A percentile compares a stretch with the other conserved stretches of the same genome.
phyloP scores from a whole-genome alignment of 2,797 vertebrate genomes.

The Notamacropus eugenii region DNA sequence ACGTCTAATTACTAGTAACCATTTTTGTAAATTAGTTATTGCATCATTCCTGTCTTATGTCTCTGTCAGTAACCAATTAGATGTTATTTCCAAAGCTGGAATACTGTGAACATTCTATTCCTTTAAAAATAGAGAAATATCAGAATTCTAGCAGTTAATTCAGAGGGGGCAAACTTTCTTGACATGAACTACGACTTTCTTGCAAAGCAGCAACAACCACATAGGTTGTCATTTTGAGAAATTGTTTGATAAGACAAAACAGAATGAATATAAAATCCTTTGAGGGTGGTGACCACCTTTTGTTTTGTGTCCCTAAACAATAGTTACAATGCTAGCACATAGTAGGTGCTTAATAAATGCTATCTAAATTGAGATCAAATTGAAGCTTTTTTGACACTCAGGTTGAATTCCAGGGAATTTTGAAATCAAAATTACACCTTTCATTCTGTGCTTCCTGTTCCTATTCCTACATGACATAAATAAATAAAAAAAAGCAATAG shows the following conservation, averaged over 20 bases:
- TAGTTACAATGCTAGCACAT: not conserved
- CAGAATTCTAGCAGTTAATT: not conserved
- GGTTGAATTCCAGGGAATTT: not conserved
- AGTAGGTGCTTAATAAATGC: not conserved
- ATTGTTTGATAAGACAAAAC: not conserved
- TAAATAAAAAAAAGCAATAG: not conserved
- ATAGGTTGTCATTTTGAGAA: not conserved
- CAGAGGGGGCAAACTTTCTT: not conserved
- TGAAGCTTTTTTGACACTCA: not conserved
- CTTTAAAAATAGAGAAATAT: not conserved
- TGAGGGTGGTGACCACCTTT: not conserved
- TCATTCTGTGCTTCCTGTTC: not conserved
- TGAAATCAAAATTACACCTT: not conserved
- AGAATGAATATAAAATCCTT: not conserved
- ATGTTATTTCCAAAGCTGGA: not conserved
- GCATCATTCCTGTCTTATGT: not conserved
- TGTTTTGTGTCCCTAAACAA: not conserved
- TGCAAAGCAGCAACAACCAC: not conserved
- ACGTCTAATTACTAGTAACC: not conserved
- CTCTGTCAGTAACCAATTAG: not conserved
- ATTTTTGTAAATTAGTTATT: not conserved
- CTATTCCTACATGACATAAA: not conserved
- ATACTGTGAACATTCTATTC: not conserved
- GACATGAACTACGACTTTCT: not conserved
- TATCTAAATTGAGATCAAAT: not conserved